A percentile compares a stretch with the other conserved stretches of the same genome.
These are phyloP conservation scores for Lasioglossum lativentre DNA, from an alignment of 2,888 invertebrate species.

Conservation along the genomic window DNA sequence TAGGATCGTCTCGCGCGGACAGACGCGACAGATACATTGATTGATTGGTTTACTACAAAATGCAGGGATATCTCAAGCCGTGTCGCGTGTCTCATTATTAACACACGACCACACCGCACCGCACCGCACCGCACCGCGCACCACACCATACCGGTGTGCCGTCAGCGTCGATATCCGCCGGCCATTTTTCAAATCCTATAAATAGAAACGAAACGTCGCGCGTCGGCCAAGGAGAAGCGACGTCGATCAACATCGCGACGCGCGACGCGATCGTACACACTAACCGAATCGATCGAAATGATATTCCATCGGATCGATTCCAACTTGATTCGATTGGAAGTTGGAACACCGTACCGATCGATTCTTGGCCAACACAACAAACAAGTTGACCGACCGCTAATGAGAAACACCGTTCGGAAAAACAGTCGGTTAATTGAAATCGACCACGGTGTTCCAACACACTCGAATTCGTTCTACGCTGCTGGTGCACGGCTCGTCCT, in stretches of 20 bases:
- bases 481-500: constrained; percentile 50
- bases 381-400: constrained; percentile 27
- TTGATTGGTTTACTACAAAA: constrained; percentile 25
- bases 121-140: background rate
- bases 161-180: constrained; percentile 10
- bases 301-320: background rate
- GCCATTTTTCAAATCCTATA: constrained; percentile 25
- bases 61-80: background rate
- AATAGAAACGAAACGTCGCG: constrained; percentile 16
- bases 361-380: background rate
- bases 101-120: background rate
- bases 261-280: background rate
- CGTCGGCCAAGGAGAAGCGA: background rate
- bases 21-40: constrained; percentile 3
- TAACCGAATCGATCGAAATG: background rate
- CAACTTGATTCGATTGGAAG: background rate
- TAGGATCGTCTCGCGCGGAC: background rate
- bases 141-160: background rate
- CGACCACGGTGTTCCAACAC: constrained; percentile 42
- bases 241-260: background rate
- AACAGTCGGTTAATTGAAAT: constrained; percentile 56
- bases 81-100: constrained; percentile 27
- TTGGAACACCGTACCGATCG: background rate
- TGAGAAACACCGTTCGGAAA: constrained; percentile 49
- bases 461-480: constrained; percentile 61